These are phyloP conservation scores for Adelphocoris suturalis DNA, from an alignment of 2,888 invertebrate genomes.

Conservation along the genomic window DNA sequence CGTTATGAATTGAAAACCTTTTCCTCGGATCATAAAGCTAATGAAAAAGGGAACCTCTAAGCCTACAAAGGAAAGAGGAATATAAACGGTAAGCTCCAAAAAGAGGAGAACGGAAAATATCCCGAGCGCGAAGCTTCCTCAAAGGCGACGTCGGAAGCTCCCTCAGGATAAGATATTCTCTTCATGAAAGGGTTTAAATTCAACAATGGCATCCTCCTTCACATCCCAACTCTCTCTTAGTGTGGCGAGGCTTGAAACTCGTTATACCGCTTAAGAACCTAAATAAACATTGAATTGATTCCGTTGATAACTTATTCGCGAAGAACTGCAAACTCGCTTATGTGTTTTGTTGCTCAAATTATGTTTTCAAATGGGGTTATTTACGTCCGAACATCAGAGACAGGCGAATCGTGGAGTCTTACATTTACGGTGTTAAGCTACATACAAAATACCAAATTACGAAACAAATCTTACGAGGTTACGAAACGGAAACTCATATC, in stretches of 20 bases:
- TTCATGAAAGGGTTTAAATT: slow-evolving; percentile 52
- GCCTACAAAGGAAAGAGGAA: slow-evolving; percentile 38
- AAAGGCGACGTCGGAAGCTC: slow-evolving; percentile 36
- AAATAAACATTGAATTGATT: slow-evolving; percentile 19
- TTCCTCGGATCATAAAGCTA: slow-evolving; percentile 46
- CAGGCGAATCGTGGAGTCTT: too few relatives aligned
- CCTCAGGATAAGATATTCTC: slow-evolving; percentile 52
- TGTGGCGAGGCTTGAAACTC: slow-evolving; percentile 1
- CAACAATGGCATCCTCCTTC: slow-evolving; percentile 37
- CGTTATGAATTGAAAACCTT: slow-evolving; percentile 52
- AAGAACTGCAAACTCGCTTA: not conserved
- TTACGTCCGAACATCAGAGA: too few relatives aligned
- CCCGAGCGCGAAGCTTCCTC: slow-evolving; percentile 28
- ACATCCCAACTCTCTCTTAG: not conserved
- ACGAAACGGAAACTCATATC: too few relatives aligned
- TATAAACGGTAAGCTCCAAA: slow-evolving; percentile 41
- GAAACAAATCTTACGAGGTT: too few relatives aligned
- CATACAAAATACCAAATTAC: too few relatives aligned
- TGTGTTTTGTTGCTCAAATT: not conserved
- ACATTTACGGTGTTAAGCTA: too few relatives aligned
- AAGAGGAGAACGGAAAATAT: slow-evolving; percentile 34
- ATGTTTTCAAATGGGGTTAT: too few relatives aligned
- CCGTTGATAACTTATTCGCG: not conserved
- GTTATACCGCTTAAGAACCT: not conserved
- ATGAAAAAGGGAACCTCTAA: slow-evolving; percentile 50